Evolutionary conservation across 2,113 vertebrate species (phyloP).

Genomic region (Bubo scandiacus): DNA sequence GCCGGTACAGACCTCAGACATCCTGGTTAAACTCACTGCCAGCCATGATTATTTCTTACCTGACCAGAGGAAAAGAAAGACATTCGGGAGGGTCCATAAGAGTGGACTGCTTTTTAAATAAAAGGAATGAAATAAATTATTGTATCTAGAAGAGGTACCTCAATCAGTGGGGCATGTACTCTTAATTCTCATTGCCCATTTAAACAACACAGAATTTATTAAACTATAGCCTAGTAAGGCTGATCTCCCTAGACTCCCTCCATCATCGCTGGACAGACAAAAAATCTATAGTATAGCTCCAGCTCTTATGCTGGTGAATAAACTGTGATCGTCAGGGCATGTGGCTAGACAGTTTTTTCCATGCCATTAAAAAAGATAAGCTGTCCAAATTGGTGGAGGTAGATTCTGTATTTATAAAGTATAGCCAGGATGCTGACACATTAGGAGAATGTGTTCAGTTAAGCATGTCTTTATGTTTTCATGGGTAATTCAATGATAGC

Average conservation of each 20-base stretch:
- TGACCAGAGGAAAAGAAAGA: neutral
- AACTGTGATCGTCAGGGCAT: neutral
- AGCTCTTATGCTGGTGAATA: neutral
- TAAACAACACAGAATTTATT: neutral
- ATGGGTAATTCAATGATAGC: neutral
- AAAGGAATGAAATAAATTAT: neutral
- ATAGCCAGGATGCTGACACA: neutral
- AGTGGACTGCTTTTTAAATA: neutral
- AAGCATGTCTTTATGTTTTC: neutral
- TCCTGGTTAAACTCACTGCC: neutral
- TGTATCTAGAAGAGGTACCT: neutral
- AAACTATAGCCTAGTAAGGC: neutral
- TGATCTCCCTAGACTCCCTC: neutral
- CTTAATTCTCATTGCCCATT: neutral
- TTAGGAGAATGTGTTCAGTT: neutral
- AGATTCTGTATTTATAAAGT: neutral
- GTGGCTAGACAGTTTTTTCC: neutral
- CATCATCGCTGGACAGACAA: neutral
- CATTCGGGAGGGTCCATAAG: neutral
- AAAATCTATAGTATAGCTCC: neutral
- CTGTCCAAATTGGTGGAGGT: neutral
- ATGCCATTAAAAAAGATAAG: neutral
- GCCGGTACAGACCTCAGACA: neutral
- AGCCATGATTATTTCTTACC: neutral
- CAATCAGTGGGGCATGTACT: neutral